A percentile compares a stretch with the other conserved stretches of the same genome.
These are phyloP conservation scores for Allobates femoralis DNA, from an alignment of 2,797 vertebrate genomes.

Conservation along the genomic window DNA sequence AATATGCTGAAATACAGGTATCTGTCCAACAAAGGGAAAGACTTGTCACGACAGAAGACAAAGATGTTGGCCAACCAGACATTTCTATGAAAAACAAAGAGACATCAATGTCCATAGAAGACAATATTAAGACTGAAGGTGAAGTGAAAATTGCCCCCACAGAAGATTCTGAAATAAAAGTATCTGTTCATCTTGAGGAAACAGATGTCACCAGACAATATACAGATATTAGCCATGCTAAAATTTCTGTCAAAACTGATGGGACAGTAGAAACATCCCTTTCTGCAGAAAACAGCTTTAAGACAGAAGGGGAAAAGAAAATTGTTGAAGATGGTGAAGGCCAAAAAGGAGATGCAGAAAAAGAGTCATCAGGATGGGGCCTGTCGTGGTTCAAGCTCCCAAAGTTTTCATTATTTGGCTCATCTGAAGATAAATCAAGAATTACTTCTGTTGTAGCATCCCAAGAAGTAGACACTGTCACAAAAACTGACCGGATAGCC, in stretches of 20 bases:
- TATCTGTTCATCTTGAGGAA: background rate
- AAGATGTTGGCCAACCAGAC: no score
- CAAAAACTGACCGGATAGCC: background rate
- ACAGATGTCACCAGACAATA: background rate
- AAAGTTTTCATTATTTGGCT: slow-evolving; percentile 3
- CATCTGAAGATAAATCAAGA: background rate
- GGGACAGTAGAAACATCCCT: background rate
- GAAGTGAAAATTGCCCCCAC: no score
- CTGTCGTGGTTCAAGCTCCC: background rate
- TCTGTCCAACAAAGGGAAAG: no score
- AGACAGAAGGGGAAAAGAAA: background rate
- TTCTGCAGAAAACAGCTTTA: background rate
- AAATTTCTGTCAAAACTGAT: background rate
- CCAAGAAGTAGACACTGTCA: background rate
- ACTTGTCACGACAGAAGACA: no score
- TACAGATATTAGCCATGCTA: background rate
- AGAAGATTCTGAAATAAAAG: background rate
- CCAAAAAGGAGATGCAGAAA: background rate
- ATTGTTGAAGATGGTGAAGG: background rate
- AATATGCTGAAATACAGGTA: no score
- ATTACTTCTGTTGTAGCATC: no score
- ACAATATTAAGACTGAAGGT: no score
- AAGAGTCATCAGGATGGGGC: background rate
- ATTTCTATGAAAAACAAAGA: no score
- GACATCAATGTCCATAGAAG: no score